Evolutionary conservation across 2,113 vertebrate species (phyloP).

Genomic region (Aptenodytes forsteri): DNA sequence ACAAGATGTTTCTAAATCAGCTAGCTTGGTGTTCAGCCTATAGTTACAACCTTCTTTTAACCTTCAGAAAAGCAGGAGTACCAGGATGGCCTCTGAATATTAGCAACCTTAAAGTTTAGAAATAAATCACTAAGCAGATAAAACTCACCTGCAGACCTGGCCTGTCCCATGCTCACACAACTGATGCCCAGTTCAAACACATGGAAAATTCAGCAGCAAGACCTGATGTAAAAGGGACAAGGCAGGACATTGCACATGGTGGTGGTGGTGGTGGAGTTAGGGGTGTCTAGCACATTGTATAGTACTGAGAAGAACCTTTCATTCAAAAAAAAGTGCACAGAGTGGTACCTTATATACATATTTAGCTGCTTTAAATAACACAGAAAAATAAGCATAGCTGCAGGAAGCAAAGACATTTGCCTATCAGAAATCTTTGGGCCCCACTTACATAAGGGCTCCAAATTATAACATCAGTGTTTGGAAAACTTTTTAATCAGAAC

Average conservation of each 20-base stretch:
- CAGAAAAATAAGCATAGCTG: neutral
- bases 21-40: neutral
- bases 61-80: constrained; percentile 6
- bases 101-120: neutral
- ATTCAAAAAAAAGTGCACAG: neutral
- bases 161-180: neutral
- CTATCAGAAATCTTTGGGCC: neutral
- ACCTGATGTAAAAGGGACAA: neutral
- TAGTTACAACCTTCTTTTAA: neutral
- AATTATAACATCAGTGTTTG: neutral
- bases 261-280: neutral
- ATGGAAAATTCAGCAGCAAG: neutral
- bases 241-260: neutral
- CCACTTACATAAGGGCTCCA: neutral
- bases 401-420: neutral
- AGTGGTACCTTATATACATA: neutral
- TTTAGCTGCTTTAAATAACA: neutral
- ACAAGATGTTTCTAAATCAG: constrained; percentile 28
- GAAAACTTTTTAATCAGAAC: neutral
- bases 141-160: neutral
- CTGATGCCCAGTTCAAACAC: neutral
- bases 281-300: neutral
- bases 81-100: neutral
- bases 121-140: neutral
- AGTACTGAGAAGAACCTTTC: neutral